Base-by-base conservation (phyloP, 2,888 invertebrate species). In the Acanthosepion pharaonis region DNA sequence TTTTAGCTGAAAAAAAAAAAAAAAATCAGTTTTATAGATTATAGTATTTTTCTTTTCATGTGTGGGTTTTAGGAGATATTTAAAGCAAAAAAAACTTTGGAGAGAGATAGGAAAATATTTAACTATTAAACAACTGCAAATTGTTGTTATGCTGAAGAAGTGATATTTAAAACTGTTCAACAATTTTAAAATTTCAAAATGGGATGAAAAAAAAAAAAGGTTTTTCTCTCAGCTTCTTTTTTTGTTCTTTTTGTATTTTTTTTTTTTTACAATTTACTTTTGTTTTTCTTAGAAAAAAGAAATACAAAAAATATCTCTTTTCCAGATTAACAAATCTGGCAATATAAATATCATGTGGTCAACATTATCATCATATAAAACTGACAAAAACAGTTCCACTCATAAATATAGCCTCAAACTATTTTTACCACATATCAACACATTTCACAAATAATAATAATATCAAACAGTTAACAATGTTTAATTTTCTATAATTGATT, bases 241-340 rank as follows among this genome's bases (percentile, higher is more conserved):
- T 78, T 78, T 78, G 9, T 78, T 28, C n/a, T 78, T 78, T 78
- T 78, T n/a, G 9, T 78, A n/a, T 78, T 4, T n/a, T 78, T 42
- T 25, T 25, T 25, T 78, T 78, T 78, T 78, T 78, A 78, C 78
- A 78, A 78, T 78, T 78, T 33, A 78, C 78, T 78, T 78, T 78
- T 78, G 78, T 78, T 78, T 78, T 78, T 78, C 78, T 78, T 78
- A 78, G 78, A 78, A 78, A 78, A 64, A 78, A 78, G 78, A 78
- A 78, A 78, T 78, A 78, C 78, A 78, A 78, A 78, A 78, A 78
- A 78, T 78, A 78, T 78, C 78, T 78, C 78, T 78, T 78, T 15
- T 78, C 78, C 78, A 78, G 78, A 78, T 78, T 78, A 15, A 59
- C 23, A 59, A 59, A 59, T 78, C 78, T 78, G 78, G 78, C 6